Evolutionary conservation across 1,140 invertebrate genomes (phyloP), one percentile per base, ranked within the genome.

Genomic region (Psilanteris sp.): DNA sequence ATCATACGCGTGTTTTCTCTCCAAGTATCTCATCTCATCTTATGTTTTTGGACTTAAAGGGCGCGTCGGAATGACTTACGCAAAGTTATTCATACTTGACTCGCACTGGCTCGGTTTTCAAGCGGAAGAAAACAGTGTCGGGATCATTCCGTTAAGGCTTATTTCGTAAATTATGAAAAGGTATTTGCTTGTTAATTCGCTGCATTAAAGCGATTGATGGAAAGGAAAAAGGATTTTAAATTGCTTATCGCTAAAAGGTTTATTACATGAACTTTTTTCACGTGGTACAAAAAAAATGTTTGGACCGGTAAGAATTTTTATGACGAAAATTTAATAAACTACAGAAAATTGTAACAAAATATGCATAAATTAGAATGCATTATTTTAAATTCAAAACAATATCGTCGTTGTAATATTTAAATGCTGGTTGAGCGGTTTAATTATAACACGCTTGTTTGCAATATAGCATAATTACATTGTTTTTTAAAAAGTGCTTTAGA

Each of bases 101-200:
- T 50, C 27, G 9, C 16, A 43, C 31, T 31, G 18, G 62, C 41
- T 61, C n/a, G 11, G 15, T 46, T 43, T 50, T 36, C 37, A 15
- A 34, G 31, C 62, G 22, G 9, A 66, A 54, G 48, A 64, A 52
- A 66, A 55, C 39, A 54, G 34, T 37, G 29, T 14, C 3, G 11
- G 36, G 27, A 24, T 41, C 37, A 26, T 62, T 50, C 24, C 20
- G 34, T 31, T 41, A 9, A 20, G 8, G 11, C 22, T 64, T 55
- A 46, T 67, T 67, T 55, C 27, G 37, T 67, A 67, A 67, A 67
- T 55, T 67, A 55, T 46, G 36, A 46, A 67, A 55, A 46, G 48
- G 15, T 55, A 18, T 54, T 44, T 67, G 29, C 29, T 34, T 11
- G 8, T 37, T 67, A 46, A 55, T 67, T 9, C 8, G 16, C 4